Evolutionary conservation across 2,797 vertebrate genomes (phyloP), one percentile per base, ranked within the genome.

Genomic region (Epinephelus coioides): DNA sequence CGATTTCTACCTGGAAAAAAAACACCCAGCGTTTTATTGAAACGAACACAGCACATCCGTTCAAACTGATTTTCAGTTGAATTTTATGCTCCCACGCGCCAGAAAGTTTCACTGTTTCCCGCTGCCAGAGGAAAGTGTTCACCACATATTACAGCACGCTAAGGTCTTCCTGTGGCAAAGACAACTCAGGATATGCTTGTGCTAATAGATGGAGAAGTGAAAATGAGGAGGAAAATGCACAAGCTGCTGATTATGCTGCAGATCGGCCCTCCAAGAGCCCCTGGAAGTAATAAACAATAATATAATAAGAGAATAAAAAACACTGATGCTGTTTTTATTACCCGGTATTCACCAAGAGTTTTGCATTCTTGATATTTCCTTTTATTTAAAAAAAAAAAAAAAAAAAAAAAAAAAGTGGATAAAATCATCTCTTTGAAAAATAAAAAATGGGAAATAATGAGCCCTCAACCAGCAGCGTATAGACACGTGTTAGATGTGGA

Each of bases 51-150:
- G 9, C 38, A 70, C 50, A 78, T 63, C 53, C 9, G 18, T 68
- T 81, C 19, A 34, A 87, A 61, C 47, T 27, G 67, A 79, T 79
- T 83, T 85, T 56, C 53, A 50, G 46, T 78, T 76, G 9, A 70
- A 69, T 78, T 62, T 73, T 73, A n/a, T 70, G 61, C 72, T 79
- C 71, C 66, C 67, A 60, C 54, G 30, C 76, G 68, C 11, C 44
- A 73, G 40, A 77, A 85, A 73, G 69, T 73, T 62, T 2, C 21
- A 47, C 38, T 23, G 61, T 73, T 71, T 71, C 46, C 14, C 73
- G 43, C 62, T 76, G 68, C 73, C 44, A 66, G 62, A 77, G 30
- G 38, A 81, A 80, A 53, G 23, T 23, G 59, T 65, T 79, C 23
- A 43, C 56, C 17, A 38, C 51, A 70, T 54, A 73, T 83, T 70